Evolutionary conservation across 1,140 invertebrate species (phyloP).

Genomic region (Drosophila subobscura): DNA sequence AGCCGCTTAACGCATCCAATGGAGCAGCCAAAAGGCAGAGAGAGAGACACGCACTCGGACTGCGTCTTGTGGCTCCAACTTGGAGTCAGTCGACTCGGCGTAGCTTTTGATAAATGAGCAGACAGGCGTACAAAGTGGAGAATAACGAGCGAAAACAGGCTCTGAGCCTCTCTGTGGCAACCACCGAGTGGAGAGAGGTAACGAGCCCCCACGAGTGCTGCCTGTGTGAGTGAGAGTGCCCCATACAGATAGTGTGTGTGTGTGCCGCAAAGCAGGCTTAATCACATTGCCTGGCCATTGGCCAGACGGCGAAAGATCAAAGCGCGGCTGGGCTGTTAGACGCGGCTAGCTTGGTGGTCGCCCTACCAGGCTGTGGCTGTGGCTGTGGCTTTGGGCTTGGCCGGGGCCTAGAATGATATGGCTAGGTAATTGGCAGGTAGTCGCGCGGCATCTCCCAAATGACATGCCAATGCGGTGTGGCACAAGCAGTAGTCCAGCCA

Average conservation of each 20-base stretch:
- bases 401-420: conserved; percentile 68
- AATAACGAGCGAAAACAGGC: conserved; percentile 81
- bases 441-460: conserved; percentile 62
- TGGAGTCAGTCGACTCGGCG: conserved; percentile 16
- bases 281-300: conserved; percentile 83
- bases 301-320: conserved; percentile 77
- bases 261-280: conserved; percentile 66
- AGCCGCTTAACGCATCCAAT: conserved; percentile 73
- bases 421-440: conserved; percentile 76
- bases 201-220: conserved; percentile 39
- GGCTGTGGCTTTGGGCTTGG: conserved; percentile 23
- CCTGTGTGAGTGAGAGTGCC: conserved; percentile 7
- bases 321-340: conserved; percentile 71
- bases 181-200: conserved; percentile 32
- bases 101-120: conserved; percentile 81
- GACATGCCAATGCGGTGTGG: conserved; percentile 64
- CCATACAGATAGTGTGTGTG: conserved; percentile 8
- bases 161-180: neutral
- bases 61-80: too few species aligned
- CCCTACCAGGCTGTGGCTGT: conserved; percentile 24
- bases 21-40: conserved; percentile 30
- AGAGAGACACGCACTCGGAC: conserved; percentile 35
- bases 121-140: conserved; percentile 81
- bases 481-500: conserved; percentile 29
- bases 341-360: conserved; percentile 77